Conservation (phyloP, 2,888 invertebrate species). For the Ischnus inquisitorius region DNA sequence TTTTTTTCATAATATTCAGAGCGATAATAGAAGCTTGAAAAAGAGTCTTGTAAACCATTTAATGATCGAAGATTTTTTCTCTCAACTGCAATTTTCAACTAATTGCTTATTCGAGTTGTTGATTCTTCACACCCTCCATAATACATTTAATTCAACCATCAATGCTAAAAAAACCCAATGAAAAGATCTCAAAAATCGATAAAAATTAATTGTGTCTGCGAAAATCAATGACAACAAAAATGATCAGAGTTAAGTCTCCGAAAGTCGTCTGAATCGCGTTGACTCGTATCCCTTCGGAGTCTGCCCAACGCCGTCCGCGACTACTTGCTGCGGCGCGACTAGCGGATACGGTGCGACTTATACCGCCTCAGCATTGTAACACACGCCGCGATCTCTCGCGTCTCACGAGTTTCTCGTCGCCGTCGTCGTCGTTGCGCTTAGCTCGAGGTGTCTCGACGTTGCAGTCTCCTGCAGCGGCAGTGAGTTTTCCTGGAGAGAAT, state of each 20-base stretch:
- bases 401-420: conserved; percentile 33
- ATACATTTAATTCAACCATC: too few relatives aligned
- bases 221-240: not conserved
- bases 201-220: too few relatives aligned
- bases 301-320: conserved; percentile 5
- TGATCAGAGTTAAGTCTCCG: not conserved
- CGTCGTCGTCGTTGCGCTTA: conserved; percentile 13
- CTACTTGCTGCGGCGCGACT: conserved; percentile 28
- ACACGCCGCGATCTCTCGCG: conserved; percentile 24
- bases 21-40: too few relatives aligned
- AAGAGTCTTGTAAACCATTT: too few relatives aligned
- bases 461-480: conserved; percentile 37
- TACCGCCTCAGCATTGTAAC: conserved; percentile 22
- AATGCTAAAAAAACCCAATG: too few relatives aligned
- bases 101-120: too few relatives aligned
- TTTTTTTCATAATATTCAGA: too few relatives aligned
- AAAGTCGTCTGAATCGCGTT: not conserved
- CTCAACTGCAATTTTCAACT: too few relatives aligned
- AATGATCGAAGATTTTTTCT: too few relatives aligned
- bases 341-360: not conserved
- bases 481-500: not conserved
- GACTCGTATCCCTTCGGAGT: conserved; percentile 13
- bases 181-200: too few relatives aligned
- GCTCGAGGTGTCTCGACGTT: conserved; percentile 36
- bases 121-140: too few relatives aligned